phyloP scores from a whole-genome alignment of 2,113 vertebrate genomes.

The Chaetorhynchus papuensis region DNA sequence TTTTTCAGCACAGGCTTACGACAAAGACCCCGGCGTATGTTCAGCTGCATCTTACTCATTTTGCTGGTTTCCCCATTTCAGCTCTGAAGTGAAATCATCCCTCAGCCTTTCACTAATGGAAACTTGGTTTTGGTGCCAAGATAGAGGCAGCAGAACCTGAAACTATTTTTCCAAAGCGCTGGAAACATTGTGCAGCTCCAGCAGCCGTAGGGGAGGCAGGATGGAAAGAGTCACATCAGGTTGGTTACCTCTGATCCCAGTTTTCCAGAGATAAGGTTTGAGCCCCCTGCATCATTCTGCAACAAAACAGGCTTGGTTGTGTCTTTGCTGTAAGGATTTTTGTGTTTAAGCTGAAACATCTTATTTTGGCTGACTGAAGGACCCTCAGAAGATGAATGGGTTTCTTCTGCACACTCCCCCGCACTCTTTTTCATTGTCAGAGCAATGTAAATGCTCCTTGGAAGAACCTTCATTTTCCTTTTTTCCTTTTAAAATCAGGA shows the following conservation, averaged over 20 bases:
- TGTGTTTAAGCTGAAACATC: not conserved
- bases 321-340: not conserved
- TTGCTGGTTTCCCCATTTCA: conserved; percentile 63
- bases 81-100: conserved; percentile 68
- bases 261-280: conserved; percentile 52
- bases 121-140: conserved; percentile 69
- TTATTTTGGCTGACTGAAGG: not conserved
- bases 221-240: conserved; percentile 49
- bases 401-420: not conserved
- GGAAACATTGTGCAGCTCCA: conserved; percentile 53
- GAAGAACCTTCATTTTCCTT: not conserved
- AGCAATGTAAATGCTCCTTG: not conserved
- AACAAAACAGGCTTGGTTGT: not conserved
- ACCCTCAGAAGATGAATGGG: not conserved
- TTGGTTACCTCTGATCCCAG: conserved; percentile 13
- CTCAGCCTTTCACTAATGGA: conserved; percentile 68
- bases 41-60: conserved; percentile 12
- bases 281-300: not conserved
- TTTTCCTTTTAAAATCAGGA: not conserved
- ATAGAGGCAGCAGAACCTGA: conserved; percentile 55
- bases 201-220: conserved; percentile 18
- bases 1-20: not conserved
- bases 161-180: conserved; percentile 63
- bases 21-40: not conserved
- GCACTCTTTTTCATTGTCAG: not conserved